Conservation (phyloP, 2,797 vertebrate species). For the Hyperoplus lanceolatus region DNA sequence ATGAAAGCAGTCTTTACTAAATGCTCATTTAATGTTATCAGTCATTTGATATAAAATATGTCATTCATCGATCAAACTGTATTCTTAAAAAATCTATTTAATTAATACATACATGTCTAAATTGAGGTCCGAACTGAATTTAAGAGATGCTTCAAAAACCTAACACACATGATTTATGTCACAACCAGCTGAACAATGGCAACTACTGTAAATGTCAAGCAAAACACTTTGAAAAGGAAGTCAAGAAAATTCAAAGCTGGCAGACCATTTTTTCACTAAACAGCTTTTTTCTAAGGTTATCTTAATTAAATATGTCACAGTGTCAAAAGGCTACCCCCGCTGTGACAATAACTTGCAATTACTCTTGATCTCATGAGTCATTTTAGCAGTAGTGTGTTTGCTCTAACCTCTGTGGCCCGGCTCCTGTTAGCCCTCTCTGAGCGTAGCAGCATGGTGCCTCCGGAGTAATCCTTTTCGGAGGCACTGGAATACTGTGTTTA, state of each 20-base stretch:
- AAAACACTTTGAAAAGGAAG: not conserved
- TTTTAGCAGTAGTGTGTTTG: conserved; percentile 31
- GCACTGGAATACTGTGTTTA: conserved; percentile 31
- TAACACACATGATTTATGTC: not conserved
- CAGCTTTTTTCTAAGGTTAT: not conserved
- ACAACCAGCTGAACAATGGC: not conserved
- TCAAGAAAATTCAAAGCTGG: conserved; percentile 2
- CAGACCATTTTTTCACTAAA: not conserved
- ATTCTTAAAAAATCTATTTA: not conserved
- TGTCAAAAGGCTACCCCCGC: not conserved
- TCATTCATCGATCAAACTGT: not conserved
- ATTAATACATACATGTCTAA: not conserved
- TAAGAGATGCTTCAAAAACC: not conserved
- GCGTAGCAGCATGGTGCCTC: conserved; percentile 77
- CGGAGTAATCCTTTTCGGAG: conserved; percentile 64
- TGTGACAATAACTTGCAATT: conserved; percentile 30
- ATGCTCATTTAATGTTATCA: not conserved
- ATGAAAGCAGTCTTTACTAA: conserved; percentile 1
- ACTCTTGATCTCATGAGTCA: conserved; percentile 28
- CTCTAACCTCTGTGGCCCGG: conserved; percentile 80
- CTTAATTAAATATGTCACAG: not conserved
- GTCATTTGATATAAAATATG: not conserved
- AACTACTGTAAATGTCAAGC: not conserved
- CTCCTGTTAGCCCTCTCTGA: conserved; percentile 72
- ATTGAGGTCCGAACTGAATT: not conserved